phyloP scores from a whole-genome alignment of 2,888 invertebrate species.

The Idaea straminata region DNA sequence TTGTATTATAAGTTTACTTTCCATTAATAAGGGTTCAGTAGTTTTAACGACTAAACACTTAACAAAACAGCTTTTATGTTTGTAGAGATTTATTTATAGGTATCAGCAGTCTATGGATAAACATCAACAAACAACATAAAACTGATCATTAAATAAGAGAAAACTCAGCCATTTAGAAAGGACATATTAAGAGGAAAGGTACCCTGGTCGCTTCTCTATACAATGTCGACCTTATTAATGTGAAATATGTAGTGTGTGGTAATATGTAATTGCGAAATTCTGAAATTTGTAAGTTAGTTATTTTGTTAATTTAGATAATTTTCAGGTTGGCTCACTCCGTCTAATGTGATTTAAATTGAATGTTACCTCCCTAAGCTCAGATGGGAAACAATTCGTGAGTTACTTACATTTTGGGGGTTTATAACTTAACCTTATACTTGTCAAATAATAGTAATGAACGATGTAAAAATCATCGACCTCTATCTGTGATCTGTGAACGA shows the following conservation, averaged over 20 bases:
- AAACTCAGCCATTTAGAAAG: not conserved
- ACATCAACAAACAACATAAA: slow-evolving; percentile 24
- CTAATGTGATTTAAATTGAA: slow-evolving; percentile 1
- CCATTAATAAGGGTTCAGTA: not conserved
- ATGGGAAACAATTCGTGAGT: not conserved
- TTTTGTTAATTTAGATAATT: not conserved
- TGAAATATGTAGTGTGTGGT: too few relatives aligned
- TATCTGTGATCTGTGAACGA: too few relatives aligned
- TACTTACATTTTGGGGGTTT: not conserved
- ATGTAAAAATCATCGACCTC: not conserved
- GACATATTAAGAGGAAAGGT: not conserved
- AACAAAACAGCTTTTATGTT: slow-evolving; percentile 5
- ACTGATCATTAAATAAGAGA: slow-evolving; percentile 19
- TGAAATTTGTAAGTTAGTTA: not conserved
- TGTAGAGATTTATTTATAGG: slow-evolving; percentile 15
- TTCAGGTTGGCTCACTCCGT: not conserved
- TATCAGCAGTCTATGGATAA: slow-evolving; percentile 18
- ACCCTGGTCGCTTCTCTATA: too few relatives aligned
- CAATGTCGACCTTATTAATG: too few relatives aligned
- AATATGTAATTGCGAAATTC: not conserved
- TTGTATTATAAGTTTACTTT: not conserved
- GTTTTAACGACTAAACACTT: not conserved
- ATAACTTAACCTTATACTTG: not conserved
- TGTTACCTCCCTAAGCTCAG: not conserved
- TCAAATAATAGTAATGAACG: not conserved